phyloP scores from a whole-genome alignment of 2,113 vertebrate species.

The Oostethus manadensis region DNA sequence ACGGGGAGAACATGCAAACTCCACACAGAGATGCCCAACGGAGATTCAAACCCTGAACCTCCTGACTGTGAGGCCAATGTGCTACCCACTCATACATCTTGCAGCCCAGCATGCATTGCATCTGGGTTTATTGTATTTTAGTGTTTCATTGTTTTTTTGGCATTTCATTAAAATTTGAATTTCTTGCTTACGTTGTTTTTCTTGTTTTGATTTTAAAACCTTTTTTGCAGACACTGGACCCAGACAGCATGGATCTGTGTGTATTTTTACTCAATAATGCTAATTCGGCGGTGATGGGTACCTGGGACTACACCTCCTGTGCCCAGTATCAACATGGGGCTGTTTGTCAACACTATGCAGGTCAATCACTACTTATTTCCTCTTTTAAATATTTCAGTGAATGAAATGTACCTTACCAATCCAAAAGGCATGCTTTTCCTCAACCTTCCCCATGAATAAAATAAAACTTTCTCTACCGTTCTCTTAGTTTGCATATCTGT shows the following conservation, averaged over 20 bases:
- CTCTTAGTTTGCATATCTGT: too few relatives aligned
- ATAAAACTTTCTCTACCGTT: background rate
- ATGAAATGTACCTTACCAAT: background rate
- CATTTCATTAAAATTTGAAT: too few relatives aligned
- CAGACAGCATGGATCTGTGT: constrained; percentile 75
- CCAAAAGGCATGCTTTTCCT: background rate
- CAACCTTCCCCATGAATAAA: background rate
- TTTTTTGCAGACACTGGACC: constrained; percentile 69
- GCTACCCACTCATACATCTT: too few relatives aligned
- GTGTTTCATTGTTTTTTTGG: too few relatives aligned
- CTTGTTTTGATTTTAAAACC: background rate
- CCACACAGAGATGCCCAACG: too few relatives aligned
- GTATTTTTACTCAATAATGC: constrained; percentile 78
- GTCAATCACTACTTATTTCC: constrained; percentile 55
- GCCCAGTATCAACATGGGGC: constrained; percentile 66
- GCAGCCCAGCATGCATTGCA: too few relatives aligned
- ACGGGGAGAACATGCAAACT: too few relatives aligned
- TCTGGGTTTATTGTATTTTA: too few relatives aligned
- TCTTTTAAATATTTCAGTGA: background rate
- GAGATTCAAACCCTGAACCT: too few relatives aligned
- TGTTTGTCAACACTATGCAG: constrained; percentile 82
- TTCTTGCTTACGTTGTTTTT: background rate
- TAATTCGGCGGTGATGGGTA: constrained; percentile 78
- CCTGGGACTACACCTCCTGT: constrained; percentile 89
- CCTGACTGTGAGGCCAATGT: too few relatives aligned